These are phyloP conservation scores for Coelogynopora nodosa DNA, from an alignment of 2,888 invertebrate genomes.

Conservation along the genomic window DNA sequence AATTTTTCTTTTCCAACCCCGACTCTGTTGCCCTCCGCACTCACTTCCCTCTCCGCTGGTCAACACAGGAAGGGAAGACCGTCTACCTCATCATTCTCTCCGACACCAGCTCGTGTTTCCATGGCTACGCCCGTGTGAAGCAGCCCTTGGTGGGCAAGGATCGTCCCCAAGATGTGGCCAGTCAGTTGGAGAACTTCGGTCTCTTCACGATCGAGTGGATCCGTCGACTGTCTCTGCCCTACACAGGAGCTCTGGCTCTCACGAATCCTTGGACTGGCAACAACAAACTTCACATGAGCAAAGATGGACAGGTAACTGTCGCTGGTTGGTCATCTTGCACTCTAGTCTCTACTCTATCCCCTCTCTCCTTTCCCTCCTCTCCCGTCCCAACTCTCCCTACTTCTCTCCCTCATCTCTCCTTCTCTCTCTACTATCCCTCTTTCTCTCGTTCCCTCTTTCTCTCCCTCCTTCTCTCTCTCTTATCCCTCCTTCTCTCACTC, in stretches of 20 bases:
- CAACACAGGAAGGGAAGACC: constrained; percentile 58
- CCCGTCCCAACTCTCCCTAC: too few species aligned
- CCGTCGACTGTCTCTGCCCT: constrained; percentile 54
- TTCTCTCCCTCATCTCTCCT: too few species aligned
- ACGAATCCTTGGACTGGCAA: constrained; percentile 66
- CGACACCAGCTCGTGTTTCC: constrained; percentile 65
- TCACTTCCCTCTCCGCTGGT: too few species aligned
- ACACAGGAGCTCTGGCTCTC: constrained; percentile 65
- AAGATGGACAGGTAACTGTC: constrained; percentile 69
- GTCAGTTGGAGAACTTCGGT: not conserved
- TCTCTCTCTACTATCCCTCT: too few species aligned
- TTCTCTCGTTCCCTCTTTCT: too few species aligned
- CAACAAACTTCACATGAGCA: constrained; percentile 65
- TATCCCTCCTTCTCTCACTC: too few species aligned
- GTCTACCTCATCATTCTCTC: constrained; percentile 65
- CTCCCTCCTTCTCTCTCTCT: too few species aligned
- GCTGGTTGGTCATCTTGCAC: too few species aligned
- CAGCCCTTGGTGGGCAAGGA: constrained; percentile 47
- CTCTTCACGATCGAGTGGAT: not conserved
- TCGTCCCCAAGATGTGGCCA: not conserved
- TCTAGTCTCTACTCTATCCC: too few species aligned
- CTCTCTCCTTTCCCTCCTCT: too few species aligned
- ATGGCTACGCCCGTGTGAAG: constrained; percentile 63
- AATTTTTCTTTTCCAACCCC: too few species aligned
- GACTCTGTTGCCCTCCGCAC: too few species aligned